phyloP scores from a whole-genome alignment of 2,113 vertebrate species.

The Psittacula cyanocephala region DNA sequence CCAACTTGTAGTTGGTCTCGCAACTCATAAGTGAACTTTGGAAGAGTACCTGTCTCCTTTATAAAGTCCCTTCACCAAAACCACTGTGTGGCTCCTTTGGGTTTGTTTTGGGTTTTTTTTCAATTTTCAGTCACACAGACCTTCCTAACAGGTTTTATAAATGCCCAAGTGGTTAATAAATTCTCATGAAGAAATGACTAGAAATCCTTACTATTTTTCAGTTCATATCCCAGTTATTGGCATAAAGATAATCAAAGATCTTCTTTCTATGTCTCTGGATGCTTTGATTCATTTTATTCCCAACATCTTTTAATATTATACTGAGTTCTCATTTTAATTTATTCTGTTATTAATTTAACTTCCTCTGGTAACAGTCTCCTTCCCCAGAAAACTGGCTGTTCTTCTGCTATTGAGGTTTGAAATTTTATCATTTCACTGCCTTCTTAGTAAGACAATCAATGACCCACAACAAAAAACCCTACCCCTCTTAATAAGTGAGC shows the following conservation, averaged over 20 bases:
- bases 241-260: background rate
- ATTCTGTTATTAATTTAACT: background rate
- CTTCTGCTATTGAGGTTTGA: background rate
- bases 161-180: background rate
- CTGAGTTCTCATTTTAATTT: background rate
- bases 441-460: background rate
- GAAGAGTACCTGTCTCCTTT: background rate
- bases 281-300: background rate
- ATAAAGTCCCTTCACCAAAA: background rate
- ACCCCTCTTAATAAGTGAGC: background rate
- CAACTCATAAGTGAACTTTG: background rate
- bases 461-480: background rate
- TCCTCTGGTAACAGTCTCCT: background rate
- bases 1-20: background rate
- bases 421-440: background rate
- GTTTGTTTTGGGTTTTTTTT: background rate
- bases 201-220: background rate
- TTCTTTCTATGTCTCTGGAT: background rate
- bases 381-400: background rate
- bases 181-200: background rate
- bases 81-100: fast-evolving
- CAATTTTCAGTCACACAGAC: background rate
- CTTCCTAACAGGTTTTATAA: background rate
- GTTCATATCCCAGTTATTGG: background rate
- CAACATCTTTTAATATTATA: background rate